Evolutionary conservation across 1,140 invertebrate genomes (phyloP).

Genomic region (Euwallacea fornicatus): DNA sequence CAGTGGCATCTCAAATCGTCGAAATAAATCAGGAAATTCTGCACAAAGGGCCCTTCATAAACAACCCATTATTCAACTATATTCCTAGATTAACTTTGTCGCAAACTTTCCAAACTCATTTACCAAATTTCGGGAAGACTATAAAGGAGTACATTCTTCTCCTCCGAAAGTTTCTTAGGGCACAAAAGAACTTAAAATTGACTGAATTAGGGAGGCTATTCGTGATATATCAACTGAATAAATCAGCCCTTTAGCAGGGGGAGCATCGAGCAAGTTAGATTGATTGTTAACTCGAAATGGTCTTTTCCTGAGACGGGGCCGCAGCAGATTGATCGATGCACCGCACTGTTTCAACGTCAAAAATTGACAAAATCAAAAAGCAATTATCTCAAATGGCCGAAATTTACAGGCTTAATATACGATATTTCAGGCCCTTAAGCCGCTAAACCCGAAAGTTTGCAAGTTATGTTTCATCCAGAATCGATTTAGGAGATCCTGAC

Average conservation of each 20-base stretch:
- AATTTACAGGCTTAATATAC: not conserved
- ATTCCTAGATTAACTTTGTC: slow-evolving; percentile 1
- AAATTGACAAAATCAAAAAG: not conserved
- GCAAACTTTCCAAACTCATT: not conserved
- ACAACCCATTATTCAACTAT: slow-evolving; percentile 2
- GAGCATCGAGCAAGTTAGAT: slow-evolving; percentile 3
- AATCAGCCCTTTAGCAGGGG: slow-evolving; percentile 7
- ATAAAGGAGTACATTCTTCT: not conserved
- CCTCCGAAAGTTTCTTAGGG: slow-evolving; percentile 3
- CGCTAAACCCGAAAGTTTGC: slow-evolving; percentile 9
- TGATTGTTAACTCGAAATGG: slow-evolving; percentile 13
- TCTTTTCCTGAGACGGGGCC: not conserved
- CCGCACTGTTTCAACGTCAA: not conserved
- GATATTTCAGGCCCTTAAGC: slow-evolving; percentile 7
- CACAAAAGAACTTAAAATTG: slow-evolving; percentile 15
- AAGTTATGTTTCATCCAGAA: slow-evolving; percentile 15
- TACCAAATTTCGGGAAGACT: not conserved
- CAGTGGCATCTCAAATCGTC: no score
- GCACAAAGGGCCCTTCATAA: not conserved
- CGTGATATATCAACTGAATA: slow-evolving; percentile 16
- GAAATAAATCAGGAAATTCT: no score
- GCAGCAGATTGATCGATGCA: not conserved
- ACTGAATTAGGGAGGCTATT: slow-evolving; percentile 13
- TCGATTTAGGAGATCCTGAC: slow-evolving; percentile 18
- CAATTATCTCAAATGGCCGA: not conserved